Evolutionary conservation across 2,797 vertebrate genomes (phyloP).

Genomic region (Peromyscus nudipes): DNA sequence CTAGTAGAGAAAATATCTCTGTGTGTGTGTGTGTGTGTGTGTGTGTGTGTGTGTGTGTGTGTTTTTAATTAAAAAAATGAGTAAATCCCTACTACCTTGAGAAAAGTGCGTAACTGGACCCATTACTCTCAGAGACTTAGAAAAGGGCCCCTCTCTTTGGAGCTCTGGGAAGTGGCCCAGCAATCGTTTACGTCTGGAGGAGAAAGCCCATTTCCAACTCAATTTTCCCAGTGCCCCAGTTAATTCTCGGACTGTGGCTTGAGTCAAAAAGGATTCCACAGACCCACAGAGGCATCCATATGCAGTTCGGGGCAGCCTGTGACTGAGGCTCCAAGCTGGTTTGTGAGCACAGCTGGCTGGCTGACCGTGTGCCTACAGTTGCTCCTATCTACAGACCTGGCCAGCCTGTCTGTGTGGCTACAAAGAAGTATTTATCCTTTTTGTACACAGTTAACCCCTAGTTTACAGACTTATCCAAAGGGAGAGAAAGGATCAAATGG

Average conservation of each 20-base stretch:
- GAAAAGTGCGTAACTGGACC: not conserved
- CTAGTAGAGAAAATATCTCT: not conserved
- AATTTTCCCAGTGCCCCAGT: not conserved
- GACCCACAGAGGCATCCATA: not conserved
- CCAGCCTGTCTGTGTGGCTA: not conserved
- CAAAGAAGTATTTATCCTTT: not conserved
- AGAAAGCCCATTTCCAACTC: not conserved
- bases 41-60: too few relatives aligned
- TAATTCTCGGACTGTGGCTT: not conserved
- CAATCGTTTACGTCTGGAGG: not conserved
- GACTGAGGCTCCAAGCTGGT: not conserved
- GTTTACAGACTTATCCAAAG: not conserved
- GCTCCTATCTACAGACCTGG: not conserved
- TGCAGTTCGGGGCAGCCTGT: not conserved
- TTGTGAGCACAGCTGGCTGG: not conserved
- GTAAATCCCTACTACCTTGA: not conserved
- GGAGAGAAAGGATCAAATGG: not conserved
- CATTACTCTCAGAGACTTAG: not conserved
- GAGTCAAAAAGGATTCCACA: not conserved
- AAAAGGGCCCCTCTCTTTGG: not conserved
- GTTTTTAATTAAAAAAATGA: not conserved
- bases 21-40: too few relatives aligned
- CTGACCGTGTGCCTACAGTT: accelerated
- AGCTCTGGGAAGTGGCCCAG: not conserved
- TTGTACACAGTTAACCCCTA: not conserved